A percentile compares a stretch with the other conserved stretches of the same genome.
Conservation (phyloP, 2,888 invertebrate genomes). For the Ecdyonurus torrentis region DNA sequence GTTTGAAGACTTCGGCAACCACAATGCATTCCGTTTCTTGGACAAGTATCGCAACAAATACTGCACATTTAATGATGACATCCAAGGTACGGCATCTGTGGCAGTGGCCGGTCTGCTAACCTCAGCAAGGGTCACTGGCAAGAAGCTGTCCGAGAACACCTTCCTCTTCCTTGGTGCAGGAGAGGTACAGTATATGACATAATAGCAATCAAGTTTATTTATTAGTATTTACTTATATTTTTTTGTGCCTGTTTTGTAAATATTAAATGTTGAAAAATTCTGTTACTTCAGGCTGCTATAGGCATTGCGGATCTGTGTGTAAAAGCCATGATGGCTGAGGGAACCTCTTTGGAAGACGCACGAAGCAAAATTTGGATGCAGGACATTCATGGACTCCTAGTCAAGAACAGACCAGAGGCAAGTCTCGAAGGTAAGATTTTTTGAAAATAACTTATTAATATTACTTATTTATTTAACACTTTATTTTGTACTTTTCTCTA, state of each 20-base stretch:
- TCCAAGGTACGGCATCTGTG: conserved; percentile 43
- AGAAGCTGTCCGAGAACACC: conserved; percentile 30
- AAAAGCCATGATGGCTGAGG: conserved; percentile 34
- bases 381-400: conserved; percentile 36
- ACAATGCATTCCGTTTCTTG: conserved; percentile 39
- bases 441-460: background rate
- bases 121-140: conserved; percentile 31
- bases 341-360: conserved; percentile 35
- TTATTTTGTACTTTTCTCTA: too few relatives aligned
- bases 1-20: conserved; percentile 46
- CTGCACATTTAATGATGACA: conserved; percentile 46
- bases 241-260: background rate
- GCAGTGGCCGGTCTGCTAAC: conserved; percentile 39
- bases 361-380: conserved; percentile 33
- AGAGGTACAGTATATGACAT: conserved; percentile 25
- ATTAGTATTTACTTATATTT: background rate
- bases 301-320: conserved; percentile 37
- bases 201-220: conserved; percentile 12
- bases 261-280: background rate
- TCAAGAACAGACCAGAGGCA: conserved; percentile 57
- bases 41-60: conserved; percentile 35
- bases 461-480: background rate
- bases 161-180: conserved; percentile 42
- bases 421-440: conserved; percentile 13
- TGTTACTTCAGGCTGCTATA: conserved; percentile 29